Conservation (phyloP, 2,888 invertebrate genomes). For the Steinernema scapterisci region DNA sequence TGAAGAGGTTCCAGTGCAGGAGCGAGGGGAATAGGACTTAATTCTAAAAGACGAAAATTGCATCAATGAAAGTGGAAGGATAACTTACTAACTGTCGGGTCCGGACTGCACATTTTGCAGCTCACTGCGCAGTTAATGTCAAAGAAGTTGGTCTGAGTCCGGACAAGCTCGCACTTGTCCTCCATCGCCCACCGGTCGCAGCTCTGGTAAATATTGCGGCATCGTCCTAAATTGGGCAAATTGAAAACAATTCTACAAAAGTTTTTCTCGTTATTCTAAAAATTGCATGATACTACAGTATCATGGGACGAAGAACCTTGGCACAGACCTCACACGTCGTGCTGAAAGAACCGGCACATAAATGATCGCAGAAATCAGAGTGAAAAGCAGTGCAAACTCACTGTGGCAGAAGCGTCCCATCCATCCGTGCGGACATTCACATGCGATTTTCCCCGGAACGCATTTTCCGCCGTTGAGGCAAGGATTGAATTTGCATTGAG, state of each 20-base stretch:
- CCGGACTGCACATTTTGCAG: slow-evolving; percentile 65
- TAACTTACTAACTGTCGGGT: slow-evolving; percentile 58
- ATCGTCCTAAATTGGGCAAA: slow-evolving; percentile 64
- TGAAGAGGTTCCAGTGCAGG: slow-evolving; percentile 67
- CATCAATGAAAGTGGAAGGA: background rate
- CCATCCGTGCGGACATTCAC: slow-evolving; percentile 63
- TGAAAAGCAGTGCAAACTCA: slow-evolving; percentile 43
- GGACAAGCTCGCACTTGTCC: slow-evolving; percentile 63
- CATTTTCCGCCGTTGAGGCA: slow-evolving; percentile 65
- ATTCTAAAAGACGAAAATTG: slow-evolving; percentile 40
- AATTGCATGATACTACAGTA: background rate
- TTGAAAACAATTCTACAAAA: background rate
- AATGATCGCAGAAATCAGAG: no score
- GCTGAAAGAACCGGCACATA: no score
- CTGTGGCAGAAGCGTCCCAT: slow-evolving; percentile 67
- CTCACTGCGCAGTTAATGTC: slow-evolving; percentile 67
- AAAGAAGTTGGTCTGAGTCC: slow-evolving; percentile 62
- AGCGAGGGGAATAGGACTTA: slow-evolving; percentile 64
- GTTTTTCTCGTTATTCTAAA: background rate
- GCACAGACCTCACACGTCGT: background rate
- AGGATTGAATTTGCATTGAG: slow-evolving; percentile 59
- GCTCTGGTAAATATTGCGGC: slow-evolving; percentile 67
- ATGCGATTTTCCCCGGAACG: slow-evolving; percentile 60
- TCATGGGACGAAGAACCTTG: no score
- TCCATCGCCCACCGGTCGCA: slow-evolving; percentile 67